Conservation (phyloP, 37 sponge, comb jelly and placozoan genomes). For the Halichondria panicea region DNA sequence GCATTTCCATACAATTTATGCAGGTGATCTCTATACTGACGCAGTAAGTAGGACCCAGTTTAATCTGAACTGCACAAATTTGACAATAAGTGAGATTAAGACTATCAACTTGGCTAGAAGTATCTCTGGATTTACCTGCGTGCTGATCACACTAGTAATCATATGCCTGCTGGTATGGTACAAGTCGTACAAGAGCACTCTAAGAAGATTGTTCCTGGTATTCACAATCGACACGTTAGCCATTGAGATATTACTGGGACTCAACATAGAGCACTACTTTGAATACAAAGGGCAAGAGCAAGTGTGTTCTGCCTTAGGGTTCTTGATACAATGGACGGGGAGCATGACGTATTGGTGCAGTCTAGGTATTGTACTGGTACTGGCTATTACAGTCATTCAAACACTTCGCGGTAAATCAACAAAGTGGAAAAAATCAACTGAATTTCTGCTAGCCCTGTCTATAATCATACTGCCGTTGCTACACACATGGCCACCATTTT, state of each 20-base stretch:
- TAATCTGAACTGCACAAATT: conserved; percentile 5
- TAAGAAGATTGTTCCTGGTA: neutral
- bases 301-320: neutral
- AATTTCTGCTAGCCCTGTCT: no score
- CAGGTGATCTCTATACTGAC: no score
- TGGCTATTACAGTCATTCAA: no score
- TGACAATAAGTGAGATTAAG: neutral
- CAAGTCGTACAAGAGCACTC: neutral
- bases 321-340: neutral
- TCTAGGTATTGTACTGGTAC: no score
- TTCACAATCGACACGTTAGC: neutral
- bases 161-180: conserved; percentile 5
- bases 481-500: no score
- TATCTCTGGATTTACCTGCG: neutral
- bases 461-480: no score
- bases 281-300: neutral
- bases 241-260: neutral
- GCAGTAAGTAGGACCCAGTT: no score
- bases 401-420: no score
- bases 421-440: no score
- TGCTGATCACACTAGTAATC: neutral
- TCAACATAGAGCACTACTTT: neutral
- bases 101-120: conserved; percentile 4
- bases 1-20: no score
- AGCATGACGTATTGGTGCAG: no score